Evolutionary conservation across 2,888 invertebrate species (phyloP), one percentile per base, ranked within the genome.

Genomic region (Drosophila fulvimacula): DNA sequence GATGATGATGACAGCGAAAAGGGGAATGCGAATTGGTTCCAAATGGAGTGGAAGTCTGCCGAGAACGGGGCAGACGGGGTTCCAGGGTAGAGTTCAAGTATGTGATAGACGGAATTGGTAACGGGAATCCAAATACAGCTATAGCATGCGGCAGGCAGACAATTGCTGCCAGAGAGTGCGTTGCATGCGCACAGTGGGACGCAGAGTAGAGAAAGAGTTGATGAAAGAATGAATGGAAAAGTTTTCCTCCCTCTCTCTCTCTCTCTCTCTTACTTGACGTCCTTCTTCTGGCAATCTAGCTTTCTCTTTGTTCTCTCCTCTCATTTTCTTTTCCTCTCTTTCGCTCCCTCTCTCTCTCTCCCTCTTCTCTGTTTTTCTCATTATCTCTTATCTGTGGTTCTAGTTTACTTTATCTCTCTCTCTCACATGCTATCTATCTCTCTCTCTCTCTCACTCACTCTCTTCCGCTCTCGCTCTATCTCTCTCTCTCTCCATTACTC

Each of bases 1-100:
- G 66, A 53, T 78, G 61, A 80, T 62, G 62, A 76, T 62, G 74
- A 58, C 71, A 76, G 60, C 59, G 48, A 67, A 67, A 67, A 60
- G 39, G 51, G 52, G 78, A 61, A 62, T 48, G 55, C 32, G 42
- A 68, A 73, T 57, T 72, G 56, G 24, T 38, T 42, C 34, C 48
- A 59, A 15, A 48, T 48, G 30, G 30, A 17, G 48, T 30, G 30
- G 48, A 48, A 30, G 24, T 11, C 27, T 24, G 30, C n/a, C n/a
- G 11, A 38, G 21, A 3, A 7, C 13, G 6, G 15, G 11, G n/a
- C 3, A 19, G 19, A 1, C 1, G 5, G 36, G 11, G 42, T 13
- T 6, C 17, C 10, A 19, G 38, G 11, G n/a, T 19, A n/a, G 9
- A 27, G 51, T 27, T 46, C 38, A 52, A 52, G 52, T 27, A 46